Evolutionary conservation across 2,797 vertebrate genomes (phyloP).

Genomic region (Tangara arthus): DNA sequence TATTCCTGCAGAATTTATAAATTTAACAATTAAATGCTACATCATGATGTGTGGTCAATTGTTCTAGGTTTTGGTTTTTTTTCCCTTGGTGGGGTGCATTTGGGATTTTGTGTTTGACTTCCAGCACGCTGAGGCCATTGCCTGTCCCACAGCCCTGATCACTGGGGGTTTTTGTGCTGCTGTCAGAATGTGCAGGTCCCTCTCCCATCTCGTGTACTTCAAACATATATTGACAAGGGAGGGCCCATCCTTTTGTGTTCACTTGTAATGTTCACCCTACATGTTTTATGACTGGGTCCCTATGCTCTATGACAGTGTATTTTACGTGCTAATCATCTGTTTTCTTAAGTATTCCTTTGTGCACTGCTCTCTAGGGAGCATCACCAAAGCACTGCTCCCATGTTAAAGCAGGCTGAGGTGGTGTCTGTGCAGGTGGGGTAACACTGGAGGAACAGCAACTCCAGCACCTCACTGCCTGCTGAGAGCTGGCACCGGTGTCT

Average conservation of each 20-base stretch:
- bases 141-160: fast-evolving
- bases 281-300: background rate
- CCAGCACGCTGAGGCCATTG: background rate
- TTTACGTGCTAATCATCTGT: background rate
- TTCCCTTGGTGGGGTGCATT: background rate
- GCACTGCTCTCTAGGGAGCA: background rate
- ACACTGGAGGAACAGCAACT: fast-evolving
- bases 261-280: background rate
- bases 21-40: background rate
- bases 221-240: background rate
- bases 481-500: background rate
- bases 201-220: background rate
- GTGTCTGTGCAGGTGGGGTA: background rate
- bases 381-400: background rate
- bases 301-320: background rate
- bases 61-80: background rate
- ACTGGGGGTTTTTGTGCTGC: fast-evolving
- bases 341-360: background rate
- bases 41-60: background rate
- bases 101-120: background rate
- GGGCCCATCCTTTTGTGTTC: background rate
- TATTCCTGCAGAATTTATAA: background rate
- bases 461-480: background rate
- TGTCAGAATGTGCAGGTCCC: background rate
- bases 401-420: background rate